phyloP scores from a whole-genome alignment of 2,888 invertebrate species.

The Galerucella pusilla region DNA sequence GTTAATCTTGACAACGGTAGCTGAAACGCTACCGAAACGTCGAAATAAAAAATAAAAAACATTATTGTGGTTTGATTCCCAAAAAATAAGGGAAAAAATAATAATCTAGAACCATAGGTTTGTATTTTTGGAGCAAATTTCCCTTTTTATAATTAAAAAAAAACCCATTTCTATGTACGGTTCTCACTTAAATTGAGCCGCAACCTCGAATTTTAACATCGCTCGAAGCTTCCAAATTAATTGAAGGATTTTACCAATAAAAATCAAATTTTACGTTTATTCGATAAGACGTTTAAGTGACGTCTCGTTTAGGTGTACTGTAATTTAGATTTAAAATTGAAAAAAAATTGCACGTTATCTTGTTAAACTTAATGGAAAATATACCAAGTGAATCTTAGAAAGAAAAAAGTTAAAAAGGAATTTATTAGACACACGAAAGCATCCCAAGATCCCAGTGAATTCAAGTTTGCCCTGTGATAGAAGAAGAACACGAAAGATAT shows the following conservation, averaged over 20 bases:
- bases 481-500: no score
- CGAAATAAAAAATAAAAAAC: no score
- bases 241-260: not conserved
- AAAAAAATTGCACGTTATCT: not conserved
- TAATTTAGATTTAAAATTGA: not conserved
- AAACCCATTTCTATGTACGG: not conserved
- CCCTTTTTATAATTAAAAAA: not conserved
- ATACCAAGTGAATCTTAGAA: no score
- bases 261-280: conserved; percentile 9
- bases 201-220: conserved; percentile 1
- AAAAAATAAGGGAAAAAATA: no score
- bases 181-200: conserved; percentile 5
- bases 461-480: no score
- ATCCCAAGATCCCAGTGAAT: no score
- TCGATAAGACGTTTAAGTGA: not conserved
- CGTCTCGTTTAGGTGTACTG: not conserved
- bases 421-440: no score
- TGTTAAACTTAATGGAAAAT: not conserved
- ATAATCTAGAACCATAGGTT: not conserved
- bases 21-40: no score
- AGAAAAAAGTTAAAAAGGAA: no score
- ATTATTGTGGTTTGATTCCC: no score
- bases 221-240: conserved; percentile 7
- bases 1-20: no score
- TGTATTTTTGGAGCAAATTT: not conserved